Conservation (phyloP, 2,888 invertebrate genomes). For the Gastrophysa polygoni region DNA sequence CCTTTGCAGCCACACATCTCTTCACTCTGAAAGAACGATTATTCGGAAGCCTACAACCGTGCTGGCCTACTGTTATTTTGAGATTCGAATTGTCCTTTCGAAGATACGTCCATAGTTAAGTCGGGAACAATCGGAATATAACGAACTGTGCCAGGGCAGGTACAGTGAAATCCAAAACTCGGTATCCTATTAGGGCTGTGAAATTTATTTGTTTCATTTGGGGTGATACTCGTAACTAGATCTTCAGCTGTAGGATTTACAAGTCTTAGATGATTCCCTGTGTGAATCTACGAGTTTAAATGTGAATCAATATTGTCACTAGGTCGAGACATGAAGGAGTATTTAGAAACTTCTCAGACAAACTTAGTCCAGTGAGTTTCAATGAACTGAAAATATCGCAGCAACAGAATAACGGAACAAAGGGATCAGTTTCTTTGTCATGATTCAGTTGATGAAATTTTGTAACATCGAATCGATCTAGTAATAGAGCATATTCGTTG, state of each 20-base stretch:
- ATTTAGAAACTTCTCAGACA: no score
- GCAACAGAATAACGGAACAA: no score
- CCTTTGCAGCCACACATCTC: conserved; percentile 9
- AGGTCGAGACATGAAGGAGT: no score
- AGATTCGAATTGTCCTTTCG: conserved; percentile 57
- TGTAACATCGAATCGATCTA: no score
- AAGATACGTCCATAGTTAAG: conserved; percentile 55
- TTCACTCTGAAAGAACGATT: not conserved
- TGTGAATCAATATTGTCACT: no score
- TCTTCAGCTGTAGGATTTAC: not conserved
- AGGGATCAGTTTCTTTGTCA: no score
- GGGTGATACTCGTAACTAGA: not conserved
- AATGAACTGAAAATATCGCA: no score
- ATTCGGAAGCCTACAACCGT: not conserved
- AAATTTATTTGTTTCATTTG: conserved; percentile 20
- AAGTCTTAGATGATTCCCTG: not conserved
- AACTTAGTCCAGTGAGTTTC: no score
- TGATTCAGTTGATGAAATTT: no score
- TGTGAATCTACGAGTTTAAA: not conserved
- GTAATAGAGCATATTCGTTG: no score
- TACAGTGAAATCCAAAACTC: conserved; percentile 50
- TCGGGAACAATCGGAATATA: conserved; percentile 55
- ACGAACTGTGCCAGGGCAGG: conserved; percentile 53
- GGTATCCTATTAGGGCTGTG: conserved; percentile 21
- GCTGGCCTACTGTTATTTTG: conserved; percentile 47